These are phyloP conservation scores for Gadopsis marmoratus DNA, from an alignment of 2,797 vertebrate genomes.

Conservation along the genomic window DNA sequence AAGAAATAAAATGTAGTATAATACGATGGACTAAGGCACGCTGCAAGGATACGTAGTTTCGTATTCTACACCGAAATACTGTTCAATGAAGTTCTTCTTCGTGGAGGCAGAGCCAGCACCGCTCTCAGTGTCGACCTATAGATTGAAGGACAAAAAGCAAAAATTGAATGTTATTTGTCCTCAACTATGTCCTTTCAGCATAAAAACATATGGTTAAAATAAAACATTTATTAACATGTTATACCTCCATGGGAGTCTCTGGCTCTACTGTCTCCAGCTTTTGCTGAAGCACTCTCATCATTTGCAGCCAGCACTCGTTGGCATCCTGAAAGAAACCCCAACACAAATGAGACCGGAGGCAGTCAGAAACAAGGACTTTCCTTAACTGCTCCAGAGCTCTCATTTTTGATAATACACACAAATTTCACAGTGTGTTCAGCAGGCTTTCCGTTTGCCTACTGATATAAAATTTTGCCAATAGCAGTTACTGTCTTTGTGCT, in stretches of 20 bases:
- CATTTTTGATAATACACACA: too few relatives aligned
- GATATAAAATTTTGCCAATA: too few relatives aligned
- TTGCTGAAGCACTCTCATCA: constrained; percentile 98
- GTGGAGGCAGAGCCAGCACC: constrained; percentile 84
- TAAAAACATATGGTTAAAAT: not conserved
- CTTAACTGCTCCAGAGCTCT: too few relatives aligned
- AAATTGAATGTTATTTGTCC: not conserved
- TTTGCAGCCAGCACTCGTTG: constrained; percentile 98
- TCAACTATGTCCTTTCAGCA: not conserved
- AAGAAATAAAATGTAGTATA: not conserved
- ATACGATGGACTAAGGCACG: not conserved
- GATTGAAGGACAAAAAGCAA: not conserved
- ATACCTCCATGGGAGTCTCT: constrained; percentile 93
- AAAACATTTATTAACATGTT: not conserved
- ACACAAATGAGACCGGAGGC: not conserved
- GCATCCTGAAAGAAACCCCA: constrained; percentile 88
- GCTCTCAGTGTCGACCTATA: constrained; percentile 87
- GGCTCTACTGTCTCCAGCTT: constrained; percentile 93
- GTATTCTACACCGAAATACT: constrained; percentile 98
- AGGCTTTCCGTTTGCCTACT: too few relatives aligned
- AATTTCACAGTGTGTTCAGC: too few relatives aligned
- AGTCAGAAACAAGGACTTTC: too few relatives aligned
- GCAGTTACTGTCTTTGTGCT: too few relatives aligned
- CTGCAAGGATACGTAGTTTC: constrained; percentile 94
- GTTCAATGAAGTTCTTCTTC: constrained; percentile 99